Evolutionary conservation across 2,113 vertebrate species (phyloP).

Genomic region (Pomatorhinus ruficollis): DNA sequence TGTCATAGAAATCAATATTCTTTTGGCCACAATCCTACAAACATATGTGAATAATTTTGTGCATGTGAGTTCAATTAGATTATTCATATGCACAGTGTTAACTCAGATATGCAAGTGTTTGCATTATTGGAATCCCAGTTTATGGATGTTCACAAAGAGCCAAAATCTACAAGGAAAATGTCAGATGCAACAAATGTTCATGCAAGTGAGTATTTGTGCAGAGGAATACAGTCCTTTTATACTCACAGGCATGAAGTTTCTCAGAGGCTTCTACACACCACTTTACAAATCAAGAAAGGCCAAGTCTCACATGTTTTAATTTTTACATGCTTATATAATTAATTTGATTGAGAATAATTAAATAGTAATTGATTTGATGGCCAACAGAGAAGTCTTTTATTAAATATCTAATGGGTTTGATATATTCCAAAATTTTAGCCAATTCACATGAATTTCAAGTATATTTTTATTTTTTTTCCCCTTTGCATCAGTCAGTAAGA

Average conservation of each 20-base stretch:
- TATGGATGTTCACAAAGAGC: constrained; percentile 3
- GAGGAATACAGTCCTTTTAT: neutral
- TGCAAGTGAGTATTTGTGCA: fast-evolving
- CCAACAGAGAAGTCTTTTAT: neutral
- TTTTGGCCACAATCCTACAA: neutral
- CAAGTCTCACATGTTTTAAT: neutral
- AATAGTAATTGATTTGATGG: neutral
- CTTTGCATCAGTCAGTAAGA: neutral
- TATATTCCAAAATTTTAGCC: neutral
- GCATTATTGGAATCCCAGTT: constrained; percentile 25
- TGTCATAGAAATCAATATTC: constrained; percentile 50
- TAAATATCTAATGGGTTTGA: neutral
- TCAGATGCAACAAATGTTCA: constrained; percentile 3
- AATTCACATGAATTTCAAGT: neutral
- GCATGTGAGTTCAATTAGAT: constrained; percentile 50
- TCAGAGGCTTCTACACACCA: neutral
- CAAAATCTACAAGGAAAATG: constrained; percentile 39
- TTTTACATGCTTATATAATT: neutral
- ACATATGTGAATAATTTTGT: constrained; percentile 46
- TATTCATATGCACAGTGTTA: constrained; percentile 25
- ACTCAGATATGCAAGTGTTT: constrained; percentile 37
- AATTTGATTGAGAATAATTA: neutral
- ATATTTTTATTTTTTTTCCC: neutral
- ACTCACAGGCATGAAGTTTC: neutral
- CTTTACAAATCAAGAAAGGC: neutral